Conservation (phyloP, 2,113 vertebrate species). For the Mesocricetus auratus region DNA sequence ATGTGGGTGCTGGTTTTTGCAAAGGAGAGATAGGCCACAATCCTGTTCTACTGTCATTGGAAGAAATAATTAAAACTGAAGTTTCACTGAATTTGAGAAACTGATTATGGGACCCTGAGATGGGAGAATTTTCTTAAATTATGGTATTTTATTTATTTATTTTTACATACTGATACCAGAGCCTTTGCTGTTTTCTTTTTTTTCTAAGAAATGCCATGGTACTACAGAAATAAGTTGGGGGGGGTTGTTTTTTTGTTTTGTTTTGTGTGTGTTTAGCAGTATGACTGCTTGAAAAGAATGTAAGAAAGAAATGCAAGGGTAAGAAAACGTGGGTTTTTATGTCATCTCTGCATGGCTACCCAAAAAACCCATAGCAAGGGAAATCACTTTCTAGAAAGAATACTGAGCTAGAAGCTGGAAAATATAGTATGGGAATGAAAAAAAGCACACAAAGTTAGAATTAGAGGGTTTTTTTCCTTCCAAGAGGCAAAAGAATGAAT, state of each 20-base stretch:
- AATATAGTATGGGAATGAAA: slow-evolving; percentile 28
- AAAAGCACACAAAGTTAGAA: not conserved
- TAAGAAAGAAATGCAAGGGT: slow-evolving; percentile 57
- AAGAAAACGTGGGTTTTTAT: slow-evolving; percentile 67
- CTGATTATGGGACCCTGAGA: not conserved
- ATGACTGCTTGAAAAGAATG: slow-evolving; percentile 47
- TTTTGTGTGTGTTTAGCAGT: not conserved
- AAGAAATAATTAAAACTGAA: not conserved
- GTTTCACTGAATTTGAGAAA: not conserved
- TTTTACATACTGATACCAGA: slow-evolving; percentile 24
- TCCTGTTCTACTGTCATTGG: not conserved
- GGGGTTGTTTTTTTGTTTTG: not conserved
- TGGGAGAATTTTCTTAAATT: slow-evolving; percentile 8
- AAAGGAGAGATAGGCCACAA: not conserved
- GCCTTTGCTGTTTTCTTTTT: slow-evolving; percentile 37
- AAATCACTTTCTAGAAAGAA: slow-evolving; percentile 51
- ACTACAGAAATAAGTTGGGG: slow-evolving; percentile 50
- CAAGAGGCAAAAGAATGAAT: not conserved
- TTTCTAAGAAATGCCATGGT: slow-evolving; percentile 67
- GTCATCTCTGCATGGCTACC: slow-evolving; percentile 34
- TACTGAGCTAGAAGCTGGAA: slow-evolving; percentile 39
- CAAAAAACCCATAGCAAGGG: slow-evolving; percentile 13
- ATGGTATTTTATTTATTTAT: not conserved
- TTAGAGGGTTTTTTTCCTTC: not conserved
- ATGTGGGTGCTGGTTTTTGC: not conserved